Base-by-base conservation (phyloP, 2,797 vertebrate species). In the Pachyuromys duprasi region DNA sequence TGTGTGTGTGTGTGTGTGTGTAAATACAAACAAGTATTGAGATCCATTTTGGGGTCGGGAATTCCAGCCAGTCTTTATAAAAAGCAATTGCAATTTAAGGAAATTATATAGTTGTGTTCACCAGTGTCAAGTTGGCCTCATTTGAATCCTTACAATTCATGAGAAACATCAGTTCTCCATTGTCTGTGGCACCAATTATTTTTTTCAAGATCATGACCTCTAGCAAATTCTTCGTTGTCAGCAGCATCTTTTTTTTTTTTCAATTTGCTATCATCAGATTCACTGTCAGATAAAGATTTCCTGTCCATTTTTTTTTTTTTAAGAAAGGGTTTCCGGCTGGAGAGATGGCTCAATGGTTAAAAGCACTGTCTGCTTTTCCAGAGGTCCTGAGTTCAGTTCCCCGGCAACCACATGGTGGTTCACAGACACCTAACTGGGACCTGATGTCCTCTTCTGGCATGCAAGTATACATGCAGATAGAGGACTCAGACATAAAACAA, bases 1-100 rank as follows among this genome's bases (percentile, higher is more conserved):
- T 76, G 28, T 76, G 45, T 49, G 75, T 78, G 28, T 45, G 31
- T 33, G 18, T 53, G 95, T 96, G 97, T 97, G 98, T 96, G 96
- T 91, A 95, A 97, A 98, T 8, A 78, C 97, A 97, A 18, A 78
- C 97, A 98, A 72, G 36, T 39, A 39, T 72, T 76, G 74, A 76
- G 24, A 15, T 76, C 42, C 74, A 31, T 53, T 8, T 78, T 78
- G 1, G 45, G 15, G 28, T 28, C 28, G 49, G 45, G 45, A 76
- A 78, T 49, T 49, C 45, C 53, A 78, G 75, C 31, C 45, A 53
- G 45, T 49, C 28, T 45, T 78, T 33, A 78, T 78, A 18, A 78
- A 78, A 76, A 76, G 7, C 74, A 49, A 76, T 49, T 76, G 74
- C 13, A 76, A 76, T 33, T 78, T 53, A 42, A 78, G 14, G 74